Base-by-base conservation (phyloP, 2,888 invertebrate genomes). In the Ctenicera cuprea region DNA sequence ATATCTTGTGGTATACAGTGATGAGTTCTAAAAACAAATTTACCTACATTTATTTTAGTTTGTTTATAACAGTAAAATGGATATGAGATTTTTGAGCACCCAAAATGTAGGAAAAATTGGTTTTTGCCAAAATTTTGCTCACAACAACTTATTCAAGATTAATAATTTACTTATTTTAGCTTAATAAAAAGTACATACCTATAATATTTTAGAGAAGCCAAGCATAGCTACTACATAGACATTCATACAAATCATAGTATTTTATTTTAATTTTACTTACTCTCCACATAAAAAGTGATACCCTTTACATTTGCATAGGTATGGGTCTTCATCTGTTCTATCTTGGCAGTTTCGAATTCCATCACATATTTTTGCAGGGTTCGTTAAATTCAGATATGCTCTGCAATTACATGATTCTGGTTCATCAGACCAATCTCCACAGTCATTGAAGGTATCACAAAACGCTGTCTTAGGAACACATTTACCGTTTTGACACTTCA, bases 341-440 rank as follows among this genome's bases (percentile, higher is more conserved):
- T 96, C 95, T 76, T 90, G 87, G 82, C 96, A 96, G 82, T 96
- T 92, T 7, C 94, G 87, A 5, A 91, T 87, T 0, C 94, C 94
- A 82, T 96, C 94, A 83, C 96, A 96, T 3, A 95, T 87, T 78
- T 91, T 90, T 0, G 89, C 87, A 0, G 94, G 93, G 81, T 90
- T 89, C 0, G 93, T 91, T n/a, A 93, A 87, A 77, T 90, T 88
- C 68, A 95, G 86, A 82, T 93, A 94, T 30, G 91, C 89, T 9
- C 90, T 90, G 79, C 94, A 94, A 12, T 89, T 90, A 68, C 92
- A 92, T 12, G 87, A 86, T 0, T 85, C 85, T 0, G 92, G 92
- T 82, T 95, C 95, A 82, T 95, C 95, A 3, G 91, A 92, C 14
- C 89, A 88, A 82, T 95, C 95, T 0, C 88, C 90, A 82, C 95